phyloP scores from a whole-genome alignment of 2,888 invertebrate species.

The Eutolmus rufibarbis region DNA sequence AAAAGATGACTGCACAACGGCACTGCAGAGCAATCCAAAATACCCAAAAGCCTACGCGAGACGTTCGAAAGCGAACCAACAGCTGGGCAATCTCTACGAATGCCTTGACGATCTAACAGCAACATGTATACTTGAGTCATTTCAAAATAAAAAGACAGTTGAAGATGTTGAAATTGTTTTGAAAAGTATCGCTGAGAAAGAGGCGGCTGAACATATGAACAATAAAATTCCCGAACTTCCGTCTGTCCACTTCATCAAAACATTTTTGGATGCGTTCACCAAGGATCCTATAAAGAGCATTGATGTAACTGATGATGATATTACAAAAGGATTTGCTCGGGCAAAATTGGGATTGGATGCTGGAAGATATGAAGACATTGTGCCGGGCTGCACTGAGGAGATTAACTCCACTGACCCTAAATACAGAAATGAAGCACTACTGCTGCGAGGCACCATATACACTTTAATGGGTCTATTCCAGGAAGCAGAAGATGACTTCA shows the following conservation, averaged over 20 bases:
- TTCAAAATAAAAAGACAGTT: constrained; percentile 81
- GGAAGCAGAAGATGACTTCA: constrained; percentile 76
- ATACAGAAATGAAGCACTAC: constrained; percentile 73
- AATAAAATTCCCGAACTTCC: constrained; percentile 78
- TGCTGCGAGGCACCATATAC: constrained; percentile 86
- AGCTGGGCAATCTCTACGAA: constrained; percentile 77
- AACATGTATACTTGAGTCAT: constrained; percentile 88
- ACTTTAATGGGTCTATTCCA: constrained; percentile 79
- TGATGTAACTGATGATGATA: constrained; percentile 50
- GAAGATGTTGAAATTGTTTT: constrained; percentile 87
- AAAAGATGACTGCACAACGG: constrained; percentile 85
- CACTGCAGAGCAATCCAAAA: constrained; percentile 82
- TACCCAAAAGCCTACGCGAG: constrained; percentile 89
- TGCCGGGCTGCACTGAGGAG: constrained; percentile 81
- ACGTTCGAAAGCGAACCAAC: constrained; percentile 83
- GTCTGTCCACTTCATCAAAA: constrained; percentile 84
- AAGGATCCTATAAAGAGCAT: constrained; percentile 75
- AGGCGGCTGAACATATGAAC: constrained; percentile 78
- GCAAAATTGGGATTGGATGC: constrained; percentile 75
- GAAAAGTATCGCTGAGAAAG: constrained; percentile 72
- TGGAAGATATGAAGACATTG: constrained; percentile 79
- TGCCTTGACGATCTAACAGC: constrained; percentile 93
- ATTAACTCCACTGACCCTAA: constrained; percentile 70
- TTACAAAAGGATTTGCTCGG: constrained; percentile 70
- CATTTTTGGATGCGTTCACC: constrained; percentile 87